Evolutionary conservation across 2,113 vertebrate genomes (phyloP).

Genomic region (Elephas maximus): DNA sequence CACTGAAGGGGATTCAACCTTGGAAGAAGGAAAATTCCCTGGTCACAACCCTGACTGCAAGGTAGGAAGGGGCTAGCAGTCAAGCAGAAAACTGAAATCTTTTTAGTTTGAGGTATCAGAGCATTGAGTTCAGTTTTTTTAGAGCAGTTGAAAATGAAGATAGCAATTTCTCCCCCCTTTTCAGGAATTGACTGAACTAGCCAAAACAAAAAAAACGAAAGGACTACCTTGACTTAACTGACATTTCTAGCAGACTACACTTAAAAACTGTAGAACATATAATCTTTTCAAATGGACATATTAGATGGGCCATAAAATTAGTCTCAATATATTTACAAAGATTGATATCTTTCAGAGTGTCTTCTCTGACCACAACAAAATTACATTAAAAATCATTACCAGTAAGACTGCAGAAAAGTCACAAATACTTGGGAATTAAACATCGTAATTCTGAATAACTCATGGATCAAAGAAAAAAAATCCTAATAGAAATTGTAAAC

Average conservation of each 20-base stretch:
- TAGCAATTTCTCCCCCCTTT: not conserved
- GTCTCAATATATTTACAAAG: not conserved
- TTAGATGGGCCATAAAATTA: not conserved
- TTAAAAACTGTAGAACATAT: not conserved
- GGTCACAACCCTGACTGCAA: not conserved
- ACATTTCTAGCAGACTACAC: not conserved
- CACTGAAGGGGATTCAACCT: not conserved
- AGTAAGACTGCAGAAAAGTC: not conserved
- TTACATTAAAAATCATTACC: not conserved
- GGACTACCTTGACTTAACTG: not conserved
- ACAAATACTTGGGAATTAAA: not conserved
- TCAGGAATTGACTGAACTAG: not conserved
- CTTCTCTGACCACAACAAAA: not conserved
- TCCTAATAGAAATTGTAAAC: not conserved
- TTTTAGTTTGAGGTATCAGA: not conserved
- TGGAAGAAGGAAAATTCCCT: not conserved
- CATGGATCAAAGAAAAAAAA: not conserved
- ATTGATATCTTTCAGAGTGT: not conserved
- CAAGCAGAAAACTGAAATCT: not conserved
- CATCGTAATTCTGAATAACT: not conserved
- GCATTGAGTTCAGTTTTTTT: not conserved
- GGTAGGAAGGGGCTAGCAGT: not conserved
- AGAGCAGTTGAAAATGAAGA: not conserved
- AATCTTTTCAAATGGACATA: too few species aligned
- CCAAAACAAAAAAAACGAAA: not conserved